phyloP scores from a whole-genome alignment of 2,888 invertebrate species.

The Dromius quadrimaculatus region DNA sequence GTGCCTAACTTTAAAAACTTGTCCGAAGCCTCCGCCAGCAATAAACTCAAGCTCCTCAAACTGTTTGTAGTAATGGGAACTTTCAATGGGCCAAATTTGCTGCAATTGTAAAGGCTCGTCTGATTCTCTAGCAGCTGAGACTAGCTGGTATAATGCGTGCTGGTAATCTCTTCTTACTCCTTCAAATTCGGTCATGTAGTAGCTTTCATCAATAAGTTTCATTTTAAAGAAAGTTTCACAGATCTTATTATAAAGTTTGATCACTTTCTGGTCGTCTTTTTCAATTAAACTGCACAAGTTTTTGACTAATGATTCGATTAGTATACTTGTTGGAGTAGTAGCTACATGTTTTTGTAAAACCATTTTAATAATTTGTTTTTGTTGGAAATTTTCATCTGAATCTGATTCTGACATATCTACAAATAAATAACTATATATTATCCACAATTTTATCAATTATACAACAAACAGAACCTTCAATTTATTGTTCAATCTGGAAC shows the following conservation, averaged over 20 bases:
- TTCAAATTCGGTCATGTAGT: constrained; percentile 77
- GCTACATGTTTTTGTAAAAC: constrained; percentile 43
- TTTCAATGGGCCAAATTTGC: constrained; percentile 69
- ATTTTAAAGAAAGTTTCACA: constrained; percentile 77
- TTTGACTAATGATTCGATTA: constrained; percentile 79
- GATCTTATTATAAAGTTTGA: constrained; percentile 74
- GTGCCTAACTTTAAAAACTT: constrained; percentile 77
- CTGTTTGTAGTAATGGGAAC: constrained; percentile 77
- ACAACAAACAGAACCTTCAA: no score
- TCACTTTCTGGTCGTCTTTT: constrained; percentile 71
- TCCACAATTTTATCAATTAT: no score
- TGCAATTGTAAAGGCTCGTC: constrained; percentile 69
- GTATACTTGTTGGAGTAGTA: constrained; percentile 74
- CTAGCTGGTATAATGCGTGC: constrained; percentile 74
- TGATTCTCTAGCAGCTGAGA: constrained; percentile 72
- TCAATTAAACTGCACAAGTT: constrained; percentile 77
- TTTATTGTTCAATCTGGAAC: no score
- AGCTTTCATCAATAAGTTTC: constrained; percentile 79
- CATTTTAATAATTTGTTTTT: constrained; percentile 46
- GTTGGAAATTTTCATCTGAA: constrained; percentile 3
- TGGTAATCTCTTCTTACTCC: constrained; percentile 78
- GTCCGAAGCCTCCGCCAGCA: constrained; percentile 82
- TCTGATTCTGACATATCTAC: constrained; percentile 38
- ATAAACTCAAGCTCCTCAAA: constrained; percentile 79
- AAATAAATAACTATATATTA: background rate